These are phyloP conservation scores for Drosophila ohnishii DNA, from an alignment of 1,140 invertebrate genomes.

Conservation along the genomic window DNA sequence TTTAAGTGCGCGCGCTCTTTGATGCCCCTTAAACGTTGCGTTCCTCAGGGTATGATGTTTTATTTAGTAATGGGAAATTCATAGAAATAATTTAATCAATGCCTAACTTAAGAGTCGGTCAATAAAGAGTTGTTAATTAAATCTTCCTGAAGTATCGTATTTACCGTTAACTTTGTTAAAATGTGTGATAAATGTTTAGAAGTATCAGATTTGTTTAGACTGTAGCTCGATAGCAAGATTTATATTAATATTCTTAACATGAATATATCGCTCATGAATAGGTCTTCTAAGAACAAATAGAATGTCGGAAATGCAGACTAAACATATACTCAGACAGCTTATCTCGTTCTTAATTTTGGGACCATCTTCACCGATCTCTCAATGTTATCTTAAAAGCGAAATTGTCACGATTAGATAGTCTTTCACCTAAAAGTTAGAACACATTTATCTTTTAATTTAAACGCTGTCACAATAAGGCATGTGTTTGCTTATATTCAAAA, in stretches of 20 bases:
- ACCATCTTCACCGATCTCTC: slow-evolving; percentile 7
- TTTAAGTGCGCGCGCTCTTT: slow-evolving; percentile 28
- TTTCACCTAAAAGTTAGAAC: slow-evolving; percentile 3
- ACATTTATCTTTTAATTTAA: slow-evolving; percentile 12
- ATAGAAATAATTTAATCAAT: background rate
- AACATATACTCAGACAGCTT: background rate
- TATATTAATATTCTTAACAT: no score
- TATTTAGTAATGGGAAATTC: background rate
- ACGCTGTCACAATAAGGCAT: slow-evolving; percentile 4
- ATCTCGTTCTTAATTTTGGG: background rate
- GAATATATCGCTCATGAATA: no score
- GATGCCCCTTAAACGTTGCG: slow-evolving; percentile 11
- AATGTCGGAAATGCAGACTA: slow-evolving; percentile 9
- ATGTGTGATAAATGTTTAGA: background rate
- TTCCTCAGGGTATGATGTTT: background rate
- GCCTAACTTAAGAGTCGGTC: no score
- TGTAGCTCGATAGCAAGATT: no score
- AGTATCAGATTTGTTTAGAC: no score
- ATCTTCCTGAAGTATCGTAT: no score
- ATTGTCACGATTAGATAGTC: slow-evolving; percentile 13
- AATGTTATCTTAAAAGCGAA: slow-evolving; percentile 5
- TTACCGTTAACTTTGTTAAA: no score
- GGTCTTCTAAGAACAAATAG: background rate
- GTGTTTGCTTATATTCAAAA: background rate
- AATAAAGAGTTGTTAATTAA: no score